These are phyloP conservation scores for Drosophila arawakana DNA, from an alignment of 1,140 invertebrate species.

Conservation along the genomic window DNA sequence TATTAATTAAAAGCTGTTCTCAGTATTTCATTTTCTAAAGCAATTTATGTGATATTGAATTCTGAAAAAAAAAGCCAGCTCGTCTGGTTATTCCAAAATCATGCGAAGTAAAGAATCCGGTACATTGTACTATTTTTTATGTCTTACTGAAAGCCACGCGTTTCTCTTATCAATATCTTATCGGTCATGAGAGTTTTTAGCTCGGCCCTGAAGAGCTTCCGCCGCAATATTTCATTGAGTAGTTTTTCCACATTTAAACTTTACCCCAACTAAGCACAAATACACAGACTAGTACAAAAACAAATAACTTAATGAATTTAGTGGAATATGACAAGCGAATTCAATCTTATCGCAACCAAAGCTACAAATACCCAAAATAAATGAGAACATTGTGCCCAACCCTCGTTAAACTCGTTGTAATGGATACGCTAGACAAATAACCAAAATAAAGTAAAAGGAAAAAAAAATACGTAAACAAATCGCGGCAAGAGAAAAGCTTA, in stretches of 20 bases:
- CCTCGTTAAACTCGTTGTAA: constrained; percentile 29
- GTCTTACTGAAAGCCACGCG: constrained; percentile 1
- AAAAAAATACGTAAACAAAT: constrained; percentile 55
- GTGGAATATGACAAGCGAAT: constrained; percentile 1
- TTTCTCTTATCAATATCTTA: constrained; percentile 45
- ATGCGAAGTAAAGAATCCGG: background rate
- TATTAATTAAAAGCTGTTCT: no score
- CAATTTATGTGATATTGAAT: no score
- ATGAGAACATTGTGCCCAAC: constrained; percentile 5
- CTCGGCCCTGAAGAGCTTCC: constrained; percentile 30
- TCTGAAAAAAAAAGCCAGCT: background rate
- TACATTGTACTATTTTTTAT: background rate
- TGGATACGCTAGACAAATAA: constrained; percentile 44
- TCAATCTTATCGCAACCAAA: background rate
- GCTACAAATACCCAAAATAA: constrained; percentile 3
- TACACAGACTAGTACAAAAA: background rate
- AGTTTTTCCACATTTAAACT: constrained; percentile 9
- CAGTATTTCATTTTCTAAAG: no score
- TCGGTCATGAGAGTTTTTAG: constrained; percentile 27
- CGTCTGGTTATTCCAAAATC: constrained; percentile 21
- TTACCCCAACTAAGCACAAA: constrained; percentile 1
- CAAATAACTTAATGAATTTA: constrained; percentile 18
- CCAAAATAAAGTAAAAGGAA: constrained; percentile 51
- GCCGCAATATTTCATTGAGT: constrained; percentile 41
- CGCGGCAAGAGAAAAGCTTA: constrained; percentile 56